These are phyloP conservation scores for Patella depressa DNA, from an alignment of 2,888 invertebrate genomes.

Conservation along the genomic window DNA sequence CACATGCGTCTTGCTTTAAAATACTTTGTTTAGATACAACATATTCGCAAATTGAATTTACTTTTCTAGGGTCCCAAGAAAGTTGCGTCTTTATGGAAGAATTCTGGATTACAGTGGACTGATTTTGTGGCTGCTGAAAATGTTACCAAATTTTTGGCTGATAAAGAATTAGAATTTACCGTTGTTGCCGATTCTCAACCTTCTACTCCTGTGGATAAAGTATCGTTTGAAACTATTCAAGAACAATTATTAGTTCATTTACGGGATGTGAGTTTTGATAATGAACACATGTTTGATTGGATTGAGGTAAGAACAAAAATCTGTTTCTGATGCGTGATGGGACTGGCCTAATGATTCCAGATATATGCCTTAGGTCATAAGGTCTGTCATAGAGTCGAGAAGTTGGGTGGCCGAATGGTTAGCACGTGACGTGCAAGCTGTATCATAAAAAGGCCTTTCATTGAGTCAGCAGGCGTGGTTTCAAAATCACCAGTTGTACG, in stretches of 20 bases:
- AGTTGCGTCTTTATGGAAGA: conserved; percentile 66
- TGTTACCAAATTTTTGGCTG: conserved; percentile 74
- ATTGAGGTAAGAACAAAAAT: conserved; percentile 74
- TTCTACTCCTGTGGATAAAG: conserved; percentile 45
- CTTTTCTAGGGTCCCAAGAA: conserved; percentile 64
- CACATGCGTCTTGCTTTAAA: too few species aligned
- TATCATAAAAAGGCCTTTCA: too few species aligned
- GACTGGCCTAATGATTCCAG: too few species aligned
- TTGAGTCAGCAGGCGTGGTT: too few species aligned
- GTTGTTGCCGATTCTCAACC: conserved; percentile 38
- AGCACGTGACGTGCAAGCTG: too few species aligned
- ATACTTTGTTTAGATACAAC: too few species aligned
- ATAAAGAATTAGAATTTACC: conserved; percentile 72
- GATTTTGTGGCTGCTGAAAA: conserved; percentile 63
- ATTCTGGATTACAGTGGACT: conserved; percentile 65
- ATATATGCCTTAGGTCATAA: too few species aligned
- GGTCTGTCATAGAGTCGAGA: too few species aligned
- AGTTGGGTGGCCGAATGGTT: too few species aligned
- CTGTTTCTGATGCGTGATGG: too few species aligned
- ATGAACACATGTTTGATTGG: conserved; percentile 75
- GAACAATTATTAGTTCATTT: conserved; percentile 53
- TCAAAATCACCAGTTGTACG: too few species aligned
- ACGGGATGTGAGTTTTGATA: conserved; percentile 42
- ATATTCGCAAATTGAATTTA: too few species aligned
- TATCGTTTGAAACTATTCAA: conserved; percentile 53